Evolutionary conservation across 2,888 invertebrate species (phyloP), one percentile per base, ranked within the genome.

Genomic region (Pachliopta kotzebuea): DNA sequence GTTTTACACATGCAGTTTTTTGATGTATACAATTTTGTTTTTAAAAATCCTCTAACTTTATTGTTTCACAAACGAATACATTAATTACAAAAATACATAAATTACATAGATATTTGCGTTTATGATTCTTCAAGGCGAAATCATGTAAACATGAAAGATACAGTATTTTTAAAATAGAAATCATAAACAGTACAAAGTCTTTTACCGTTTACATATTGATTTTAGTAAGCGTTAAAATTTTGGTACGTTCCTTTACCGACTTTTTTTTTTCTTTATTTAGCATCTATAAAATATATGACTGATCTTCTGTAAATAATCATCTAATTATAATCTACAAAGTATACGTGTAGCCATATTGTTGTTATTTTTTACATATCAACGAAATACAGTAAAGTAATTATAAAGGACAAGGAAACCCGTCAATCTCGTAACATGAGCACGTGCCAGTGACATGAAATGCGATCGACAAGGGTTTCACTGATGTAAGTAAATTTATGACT

Each of bases 381-480:
- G 37, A 56, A 37, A 21, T 56, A 52, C 50, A 9, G n/a, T 7
- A 21, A 9, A 52, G 57, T 53, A 62, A 62, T 63, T 58, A 63
- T 31, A 57, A 63, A 20, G n/a, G 31, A 7, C 60, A 52, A 64
- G 52, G 60, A 64, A 64, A 60, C 64, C 60, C 60, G 64, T 37
- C 64, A 60, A 56, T 64, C 60, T 64, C 64, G 64, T 60, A 58
- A 63, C 53, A 45, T 59, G 58, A 56, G 60, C 56, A 60, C 60
- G 60, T 64, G 60, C 60, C 50, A 50, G 18, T 60, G 60, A 64
- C 64, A 60, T 56, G 50, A 64, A 60, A 64, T 29, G 56, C 64
- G 56, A 21, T 20, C 60, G 26, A 60, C 56, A 56, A 52, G n/a
- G 63, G 64, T 60, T 64, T 60, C 64, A 42, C 55, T 26, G 60